Percentiles rank a stretch among this genome's conserved stretches.
Evolutionary conservation across 2,113 vertebrate species (phyloP).

Genomic region (Euleptes europaea): DNA sequence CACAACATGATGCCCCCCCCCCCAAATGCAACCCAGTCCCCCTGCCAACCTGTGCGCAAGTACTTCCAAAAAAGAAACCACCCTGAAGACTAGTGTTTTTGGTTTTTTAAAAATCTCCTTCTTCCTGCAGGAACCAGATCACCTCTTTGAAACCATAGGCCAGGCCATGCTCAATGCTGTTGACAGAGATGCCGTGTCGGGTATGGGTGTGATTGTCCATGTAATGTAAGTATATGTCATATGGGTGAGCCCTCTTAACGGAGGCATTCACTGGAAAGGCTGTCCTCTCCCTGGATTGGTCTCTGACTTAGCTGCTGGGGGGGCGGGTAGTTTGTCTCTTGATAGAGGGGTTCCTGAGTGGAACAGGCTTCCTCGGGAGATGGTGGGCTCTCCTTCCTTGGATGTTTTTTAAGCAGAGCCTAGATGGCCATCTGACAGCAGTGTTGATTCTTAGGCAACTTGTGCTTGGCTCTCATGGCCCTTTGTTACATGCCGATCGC

Average conservation of each 20-base stretch:
- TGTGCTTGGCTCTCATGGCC: too few species aligned
- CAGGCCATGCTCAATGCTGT: conserved; percentile 97
- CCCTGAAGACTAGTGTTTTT: background rate
- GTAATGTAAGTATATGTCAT: conserved; percentile 85
- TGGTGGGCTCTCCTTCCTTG: background rate
- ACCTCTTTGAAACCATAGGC: conserved; percentile 96
- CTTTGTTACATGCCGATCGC: too few species aligned
- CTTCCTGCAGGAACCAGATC: conserved; percentile 85
- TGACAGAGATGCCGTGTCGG: conserved; percentile 92
- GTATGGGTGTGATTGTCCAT: conserved; percentile 94
- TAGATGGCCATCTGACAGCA: too few species aligned
- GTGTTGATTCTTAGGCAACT: too few species aligned
- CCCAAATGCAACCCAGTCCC: background rate
- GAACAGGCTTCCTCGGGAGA: too few species aligned
- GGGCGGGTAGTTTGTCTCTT: background rate
- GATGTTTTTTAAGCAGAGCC: background rate
- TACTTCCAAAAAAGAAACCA: background rate
- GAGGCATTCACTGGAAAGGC: background rate
- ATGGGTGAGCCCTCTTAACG: background rate
- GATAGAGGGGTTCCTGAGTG: too few species aligned
- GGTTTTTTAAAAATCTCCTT: background rate
- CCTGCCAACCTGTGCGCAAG: background rate
- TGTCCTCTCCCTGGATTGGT: background rate
- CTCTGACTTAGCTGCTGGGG: background rate
- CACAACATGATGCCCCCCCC: too few species aligned